Percentiles rank a stretch among this genome's conserved stretches.
Conservation (phyloP, 1,140 invertebrate species). For the Mactra quadrangularis region DNA sequence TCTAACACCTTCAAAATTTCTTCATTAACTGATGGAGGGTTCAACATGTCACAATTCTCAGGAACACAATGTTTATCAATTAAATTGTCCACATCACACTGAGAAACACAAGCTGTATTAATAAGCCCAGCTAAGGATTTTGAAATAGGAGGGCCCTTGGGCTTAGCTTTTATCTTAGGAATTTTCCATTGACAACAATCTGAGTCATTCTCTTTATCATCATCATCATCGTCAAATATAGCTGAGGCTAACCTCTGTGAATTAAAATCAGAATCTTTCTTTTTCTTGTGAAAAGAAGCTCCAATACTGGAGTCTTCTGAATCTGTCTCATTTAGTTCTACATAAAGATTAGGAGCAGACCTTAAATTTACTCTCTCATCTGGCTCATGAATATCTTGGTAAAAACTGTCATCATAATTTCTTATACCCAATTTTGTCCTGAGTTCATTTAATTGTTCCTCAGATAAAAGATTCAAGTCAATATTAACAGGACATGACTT, state of each 20-base stretch:
- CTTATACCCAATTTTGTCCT: too few species aligned
- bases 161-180: background rate
- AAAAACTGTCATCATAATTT: too few species aligned
- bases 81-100: constrained; percentile 12
- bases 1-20: constrained; percentile 9
- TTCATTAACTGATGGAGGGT: background rate
- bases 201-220: background rate
- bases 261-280: too few species aligned
- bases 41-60: constrained; percentile 4
- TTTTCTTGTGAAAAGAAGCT: too few species aligned
- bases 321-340: too few species aligned
- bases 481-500: too few species aligned
- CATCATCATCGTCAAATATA: constrained; percentile 4
- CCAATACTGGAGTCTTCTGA: too few species aligned
- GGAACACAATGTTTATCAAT: constrained; percentile 16
- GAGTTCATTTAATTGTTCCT: too few species aligned
- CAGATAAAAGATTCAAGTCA: too few species aligned
- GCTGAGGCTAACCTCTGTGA: background rate
- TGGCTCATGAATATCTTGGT: too few species aligned
- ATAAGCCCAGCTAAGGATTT: constrained; percentile 7
- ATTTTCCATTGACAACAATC: background rate
- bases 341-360: too few species aligned
- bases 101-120: constrained; percentile 1
- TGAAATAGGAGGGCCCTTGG: background rate
- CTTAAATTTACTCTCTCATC: too few species aligned